Evolutionary conservation across 2,113 vertebrate species (phyloP).

Genomic region (Phrynosoma platyrhinos): DNA sequence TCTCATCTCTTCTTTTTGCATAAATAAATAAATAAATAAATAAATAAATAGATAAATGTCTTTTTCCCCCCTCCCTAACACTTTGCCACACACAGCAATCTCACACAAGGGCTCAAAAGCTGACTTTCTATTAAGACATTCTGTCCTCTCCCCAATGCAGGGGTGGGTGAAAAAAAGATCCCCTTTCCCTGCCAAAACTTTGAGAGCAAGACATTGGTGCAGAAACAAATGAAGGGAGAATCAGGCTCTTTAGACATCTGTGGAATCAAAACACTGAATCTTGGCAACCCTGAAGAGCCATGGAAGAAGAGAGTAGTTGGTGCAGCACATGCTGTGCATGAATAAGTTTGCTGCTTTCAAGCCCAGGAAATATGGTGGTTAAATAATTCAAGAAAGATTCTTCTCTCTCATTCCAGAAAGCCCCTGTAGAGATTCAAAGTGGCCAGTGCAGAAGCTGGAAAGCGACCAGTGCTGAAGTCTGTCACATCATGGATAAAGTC

Average conservation of each 20-base stretch:
- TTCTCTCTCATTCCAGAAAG: neutral
- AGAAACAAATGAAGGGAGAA: neutral
- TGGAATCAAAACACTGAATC: neutral
- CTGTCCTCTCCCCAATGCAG: neutral
- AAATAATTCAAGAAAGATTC: neutral
- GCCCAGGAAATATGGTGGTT: neutral
- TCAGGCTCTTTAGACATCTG: neutral
- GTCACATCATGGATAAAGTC: neutral
- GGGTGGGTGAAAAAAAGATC: too few species aligned
- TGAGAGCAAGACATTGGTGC: neutral
- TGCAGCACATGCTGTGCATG: neutral
- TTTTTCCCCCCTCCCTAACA: accelerated
- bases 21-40: neutral
- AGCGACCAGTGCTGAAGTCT: neutral
- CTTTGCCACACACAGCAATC: neutral
- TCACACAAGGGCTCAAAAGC: too few species aligned
- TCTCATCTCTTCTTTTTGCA: neutral
- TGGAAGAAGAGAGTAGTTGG: neutral
- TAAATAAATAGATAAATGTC: too few species aligned
- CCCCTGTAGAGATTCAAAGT: neutral
- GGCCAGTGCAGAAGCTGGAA: too few species aligned
- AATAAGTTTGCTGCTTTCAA: neutral
- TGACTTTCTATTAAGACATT: neutral
- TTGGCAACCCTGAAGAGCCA: neutral
- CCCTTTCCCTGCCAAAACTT: neutral